These are phyloP conservation scores for Rhinoraja longicauda DNA, from an alignment of 2,797 vertebrate genomes.

Conservation along the genomic window DNA sequence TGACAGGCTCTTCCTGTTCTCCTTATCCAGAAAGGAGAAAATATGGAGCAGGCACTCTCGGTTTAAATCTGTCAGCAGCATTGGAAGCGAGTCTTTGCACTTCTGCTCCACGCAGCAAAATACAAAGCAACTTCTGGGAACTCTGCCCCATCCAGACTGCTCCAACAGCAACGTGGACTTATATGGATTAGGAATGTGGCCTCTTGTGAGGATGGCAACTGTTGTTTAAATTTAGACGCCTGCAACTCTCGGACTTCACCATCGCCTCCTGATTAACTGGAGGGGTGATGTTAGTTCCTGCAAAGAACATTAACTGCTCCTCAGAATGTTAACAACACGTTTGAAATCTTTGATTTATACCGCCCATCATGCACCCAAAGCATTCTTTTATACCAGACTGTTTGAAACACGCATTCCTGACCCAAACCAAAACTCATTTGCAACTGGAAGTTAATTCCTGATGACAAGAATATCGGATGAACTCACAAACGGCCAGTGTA, in stretches of 20 bases:
- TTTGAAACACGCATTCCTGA: neutral
- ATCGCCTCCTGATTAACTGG: constrained; percentile 30
- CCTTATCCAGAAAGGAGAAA: constrained; percentile 88
- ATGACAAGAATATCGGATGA: neutral
- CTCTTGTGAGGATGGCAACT: constrained; percentile 82
- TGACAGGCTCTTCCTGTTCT: constrained; percentile 71
- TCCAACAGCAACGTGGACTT: constrained; percentile 68
- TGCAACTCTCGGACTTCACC: constrained; percentile 43
- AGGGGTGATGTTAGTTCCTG: neutral
- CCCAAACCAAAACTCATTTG: neutral
- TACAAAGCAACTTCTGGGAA: constrained; percentile 47
- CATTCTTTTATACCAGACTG: neutral
- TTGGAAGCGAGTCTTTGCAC: constrained; percentile 45
- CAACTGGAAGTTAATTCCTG: neutral
- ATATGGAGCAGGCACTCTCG: constrained; percentile 82
- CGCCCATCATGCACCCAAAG: too few species aligned
- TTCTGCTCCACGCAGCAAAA: constrained; percentile 42
- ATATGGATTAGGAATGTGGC: constrained; percentile 76
- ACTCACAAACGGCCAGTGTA: too few species aligned
- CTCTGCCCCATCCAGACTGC: constrained; percentile 39
- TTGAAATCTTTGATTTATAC: neutral
- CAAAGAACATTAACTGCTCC: neutral
- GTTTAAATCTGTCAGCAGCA: constrained; percentile 81
- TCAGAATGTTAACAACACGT: neutral
- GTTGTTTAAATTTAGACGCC: constrained; percentile 59